Conservation (phyloP, 2,888 invertebrate genomes). For the Ophion costatus region DNA sequence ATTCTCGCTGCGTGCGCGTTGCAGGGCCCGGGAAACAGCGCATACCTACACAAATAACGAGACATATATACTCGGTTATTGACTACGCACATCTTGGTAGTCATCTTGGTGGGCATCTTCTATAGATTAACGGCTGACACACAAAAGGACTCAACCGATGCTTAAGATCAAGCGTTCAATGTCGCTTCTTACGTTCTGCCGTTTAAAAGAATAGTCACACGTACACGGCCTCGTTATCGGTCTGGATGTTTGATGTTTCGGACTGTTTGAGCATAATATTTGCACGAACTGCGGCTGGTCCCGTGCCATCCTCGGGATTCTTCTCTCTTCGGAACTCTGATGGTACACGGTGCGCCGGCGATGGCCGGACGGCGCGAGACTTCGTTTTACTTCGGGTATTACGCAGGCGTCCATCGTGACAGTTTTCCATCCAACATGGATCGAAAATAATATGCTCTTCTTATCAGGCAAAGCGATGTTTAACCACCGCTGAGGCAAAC, state of each 20-base stretch:
- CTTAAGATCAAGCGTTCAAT: background rate
- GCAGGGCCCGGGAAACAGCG: too few species aligned
- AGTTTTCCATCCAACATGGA: conserved; percentile 13
- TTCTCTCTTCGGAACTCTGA: background rate
- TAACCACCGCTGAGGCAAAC: conserved; percentile 44
- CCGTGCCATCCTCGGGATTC: conserved; percentile 30
- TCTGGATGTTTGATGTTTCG: conserved; percentile 78
- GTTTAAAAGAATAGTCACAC: background rate
- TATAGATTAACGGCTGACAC: background rate
- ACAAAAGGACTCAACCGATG: background rate
- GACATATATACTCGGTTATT: too few species aligned
- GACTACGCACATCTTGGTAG: too few species aligned
- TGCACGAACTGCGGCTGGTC: conserved; percentile 61
- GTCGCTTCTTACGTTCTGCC: background rate
- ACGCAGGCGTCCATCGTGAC: conserved; percentile 10
- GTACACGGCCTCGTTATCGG: conserved; percentile 68
- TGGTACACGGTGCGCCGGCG: background rate
- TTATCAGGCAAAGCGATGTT: conserved; percentile 48
- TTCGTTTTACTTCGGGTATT: conserved; percentile 70
- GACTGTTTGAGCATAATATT: conserved; percentile 80
- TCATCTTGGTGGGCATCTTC: too few species aligned
- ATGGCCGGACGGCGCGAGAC: background rate
- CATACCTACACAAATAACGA: too few species aligned
- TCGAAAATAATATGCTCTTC: conserved; percentile 15
- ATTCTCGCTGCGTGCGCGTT: too few species aligned